Base-by-base conservation (phyloP, 1,140 invertebrate genomes). In the Lordiphosa clarofinis region DNA sequence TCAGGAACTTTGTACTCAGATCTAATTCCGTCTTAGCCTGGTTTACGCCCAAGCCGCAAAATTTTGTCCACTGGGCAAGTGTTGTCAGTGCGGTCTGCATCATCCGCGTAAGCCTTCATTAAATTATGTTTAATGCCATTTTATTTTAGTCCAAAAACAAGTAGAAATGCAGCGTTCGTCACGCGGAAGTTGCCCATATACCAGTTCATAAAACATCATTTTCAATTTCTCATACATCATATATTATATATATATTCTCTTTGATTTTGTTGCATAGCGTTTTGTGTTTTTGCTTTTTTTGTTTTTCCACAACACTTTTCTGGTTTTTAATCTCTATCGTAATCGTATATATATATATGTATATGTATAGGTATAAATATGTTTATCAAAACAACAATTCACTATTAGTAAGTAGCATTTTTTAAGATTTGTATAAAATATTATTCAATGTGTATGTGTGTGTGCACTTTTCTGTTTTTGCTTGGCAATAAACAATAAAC, bases 311-410 rank as follows among this genome's bases (percentile, higher is more conserved):
- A 67, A 65, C 54, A 47, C 36, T 33, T 40, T 64, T 64, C 40
- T 33, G 31, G 42, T 63, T 67, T 19, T 10, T 67, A 53, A 56
- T 39, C 43, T 38, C 52, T 66, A 59, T 37, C 35, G 47, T 58
- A 70, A 15, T 46, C 19, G 47, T 38, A 15, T 39, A 56, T 11
- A 9, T 38, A 42, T 48, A 8, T 35, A 36, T 48, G 15, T 24
- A 19, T 24, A 44, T 21, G n/a, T 21, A 49, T 58, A 57, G 48
- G 42, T 60, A 69, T 69, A 76, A 56, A 78, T 78, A 79, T 79
- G 56, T 79, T 62, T 78, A 78, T 81, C 76, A 82, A 81, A 82
- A 81, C 72, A 82, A 71, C 79, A 82, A 82, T 78, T 81, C 66
- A 74, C 57, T 57, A 72, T 61, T 53, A 21, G 43, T 52, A 46